A percentile compares a stretch with the other conserved stretches of the same genome.
Conservation (phyloP, 2,797 vertebrate species). For the Falco columbarius region DNA sequence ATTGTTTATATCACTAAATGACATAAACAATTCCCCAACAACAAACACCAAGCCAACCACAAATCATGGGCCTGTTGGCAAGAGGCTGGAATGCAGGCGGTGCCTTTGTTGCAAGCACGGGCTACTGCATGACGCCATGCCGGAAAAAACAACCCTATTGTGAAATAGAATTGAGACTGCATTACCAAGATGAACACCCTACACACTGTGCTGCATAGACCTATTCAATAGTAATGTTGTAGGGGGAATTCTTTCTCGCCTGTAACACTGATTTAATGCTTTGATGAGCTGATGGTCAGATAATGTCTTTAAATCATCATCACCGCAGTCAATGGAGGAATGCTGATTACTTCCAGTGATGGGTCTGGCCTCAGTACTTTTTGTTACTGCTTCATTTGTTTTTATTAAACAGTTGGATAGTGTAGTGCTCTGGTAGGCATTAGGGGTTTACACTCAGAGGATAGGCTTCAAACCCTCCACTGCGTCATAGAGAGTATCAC, state of each 20-base stretch:
- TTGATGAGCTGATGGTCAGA: rapidly evolving
- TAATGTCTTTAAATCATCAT: neutral
- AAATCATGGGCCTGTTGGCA: neutral
- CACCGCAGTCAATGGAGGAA: neutral
- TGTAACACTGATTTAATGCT: neutral
- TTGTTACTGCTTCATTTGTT: neutral
- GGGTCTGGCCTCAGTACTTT: neutral
- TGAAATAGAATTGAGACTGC: neutral
- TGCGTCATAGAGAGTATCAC: neutral
- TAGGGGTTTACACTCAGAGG: neutral
- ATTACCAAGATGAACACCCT: neutral
- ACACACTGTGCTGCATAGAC: rapidly evolving
- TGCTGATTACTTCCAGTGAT: neutral
- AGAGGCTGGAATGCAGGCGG: neutral
- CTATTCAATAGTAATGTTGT: neutral
- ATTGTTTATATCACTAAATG: slow-evolving; percentile 35
- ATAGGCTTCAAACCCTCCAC: neutral
- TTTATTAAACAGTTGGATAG: neutral
- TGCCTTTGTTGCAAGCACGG: neutral
- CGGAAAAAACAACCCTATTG: neutral
- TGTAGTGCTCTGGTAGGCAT: neutral
- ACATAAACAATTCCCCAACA: neutral
- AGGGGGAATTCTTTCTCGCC: neutral
- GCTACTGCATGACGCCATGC: neutral
- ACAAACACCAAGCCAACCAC: neutral